Percentiles rank a stretch among this genome's conserved stretches.
Evolutionary conservation across 2,113 vertebrate genomes (phyloP).

Genomic region (Desmodus rotundus): DNA sequence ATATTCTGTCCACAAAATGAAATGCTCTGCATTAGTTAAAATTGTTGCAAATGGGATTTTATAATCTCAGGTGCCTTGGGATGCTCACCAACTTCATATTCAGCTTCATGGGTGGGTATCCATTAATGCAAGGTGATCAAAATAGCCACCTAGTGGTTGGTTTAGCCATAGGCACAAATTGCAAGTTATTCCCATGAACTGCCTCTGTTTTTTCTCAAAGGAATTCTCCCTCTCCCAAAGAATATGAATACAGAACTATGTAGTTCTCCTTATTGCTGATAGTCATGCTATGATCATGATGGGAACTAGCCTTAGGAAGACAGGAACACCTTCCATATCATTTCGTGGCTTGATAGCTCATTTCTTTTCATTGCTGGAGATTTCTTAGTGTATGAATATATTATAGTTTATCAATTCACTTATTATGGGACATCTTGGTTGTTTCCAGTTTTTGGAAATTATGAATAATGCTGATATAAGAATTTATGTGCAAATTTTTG

Average conservation of each 20-base stretch:
- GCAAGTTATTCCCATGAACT: not conserved
- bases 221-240: not conserved
- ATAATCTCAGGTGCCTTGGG: not conserved
- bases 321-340: not conserved
- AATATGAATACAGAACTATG: not conserved
- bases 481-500: not conserved
- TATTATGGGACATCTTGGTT: not conserved
- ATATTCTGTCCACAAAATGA: not conserved
- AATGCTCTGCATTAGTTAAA: not conserved
- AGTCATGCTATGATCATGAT: not conserved
- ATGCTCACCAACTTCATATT: not conserved
- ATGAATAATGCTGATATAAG: not conserved
- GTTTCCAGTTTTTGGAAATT: not conserved
- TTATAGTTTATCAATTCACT: not conserved
- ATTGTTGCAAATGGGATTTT: not conserved
- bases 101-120: not conserved
- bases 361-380: not conserved
- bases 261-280: not conserved
- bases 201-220: not conserved
- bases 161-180: not conserved
- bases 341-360: not conserved
- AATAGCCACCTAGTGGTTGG: not conserved
- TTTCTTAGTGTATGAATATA: not conserved
- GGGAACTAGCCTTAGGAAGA: not conserved
- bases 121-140: not conserved